Evolutionary conservation across 2,113 vertebrate species (phyloP).

Genomic region (Nannospalax galili): DNA sequence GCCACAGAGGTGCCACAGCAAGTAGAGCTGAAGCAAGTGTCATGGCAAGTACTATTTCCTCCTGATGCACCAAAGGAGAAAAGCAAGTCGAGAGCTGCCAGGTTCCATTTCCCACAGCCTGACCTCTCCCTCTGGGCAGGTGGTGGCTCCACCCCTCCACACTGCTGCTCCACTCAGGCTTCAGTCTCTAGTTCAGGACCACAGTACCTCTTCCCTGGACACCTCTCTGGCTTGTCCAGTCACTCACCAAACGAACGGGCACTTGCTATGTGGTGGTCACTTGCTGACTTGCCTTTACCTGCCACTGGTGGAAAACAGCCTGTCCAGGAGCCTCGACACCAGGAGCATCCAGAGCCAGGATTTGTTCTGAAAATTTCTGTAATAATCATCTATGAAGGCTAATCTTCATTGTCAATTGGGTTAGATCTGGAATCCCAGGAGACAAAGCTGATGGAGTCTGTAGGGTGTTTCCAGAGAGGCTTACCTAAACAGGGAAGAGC

Average conservation of each 20-base stretch:
- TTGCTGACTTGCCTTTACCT: not conserved
- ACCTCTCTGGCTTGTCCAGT: not conserved
- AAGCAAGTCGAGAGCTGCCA: not conserved
- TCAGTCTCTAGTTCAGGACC: not conserved
- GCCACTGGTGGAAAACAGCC: not conserved
- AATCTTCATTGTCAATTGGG: not conserved
- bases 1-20: not conserved
- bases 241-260: not conserved
- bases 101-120: not conserved
- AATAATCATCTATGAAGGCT: not conserved
- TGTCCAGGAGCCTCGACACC: not conserved
- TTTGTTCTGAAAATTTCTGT: not conserved
- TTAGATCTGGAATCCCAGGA: too few species aligned
- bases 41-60: not conserved
- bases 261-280: not conserved
- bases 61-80: not conserved
- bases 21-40: not conserved
- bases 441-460: not conserved
- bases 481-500: not conserved
- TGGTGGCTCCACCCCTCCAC: not conserved
- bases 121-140: not conserved
- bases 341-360: not conserved
- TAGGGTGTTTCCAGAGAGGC: not conserved
- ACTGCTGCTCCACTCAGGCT: not conserved
- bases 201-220: rapidly evolving